Conservation (phyloP, 2,797 vertebrate genomes). For the Podarcis lilfordi region DNA sequence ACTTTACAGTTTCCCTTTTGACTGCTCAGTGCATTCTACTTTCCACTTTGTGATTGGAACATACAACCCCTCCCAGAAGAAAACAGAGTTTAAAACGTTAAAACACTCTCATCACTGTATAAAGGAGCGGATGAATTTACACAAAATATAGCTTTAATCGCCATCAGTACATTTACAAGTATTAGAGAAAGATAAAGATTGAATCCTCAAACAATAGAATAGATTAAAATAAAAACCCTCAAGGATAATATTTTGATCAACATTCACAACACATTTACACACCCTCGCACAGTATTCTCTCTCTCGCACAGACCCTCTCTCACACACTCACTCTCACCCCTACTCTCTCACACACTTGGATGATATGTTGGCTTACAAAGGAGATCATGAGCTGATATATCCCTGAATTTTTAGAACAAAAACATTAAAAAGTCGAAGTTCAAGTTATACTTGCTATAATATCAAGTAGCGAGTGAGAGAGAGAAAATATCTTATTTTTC, state of each 20-base stretch:
- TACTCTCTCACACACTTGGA: constrained; percentile 53
- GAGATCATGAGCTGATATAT: constrained; percentile 90
- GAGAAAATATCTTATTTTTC: constrained; percentile 76
- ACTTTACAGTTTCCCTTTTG: constrained; percentile 87
- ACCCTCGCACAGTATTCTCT: no score
- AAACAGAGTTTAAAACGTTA: constrained; percentile 66
- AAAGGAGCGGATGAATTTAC: constrained; percentile 78
- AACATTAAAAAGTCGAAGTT: constrained; percentile 86
- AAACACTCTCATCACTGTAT: constrained; percentile 82
- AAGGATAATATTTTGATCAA: constrained; percentile 77
- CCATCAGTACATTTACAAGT: constrained; percentile 79
- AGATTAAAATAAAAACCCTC: constrained; percentile 21
- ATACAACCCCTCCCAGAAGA: constrained; percentile 59
- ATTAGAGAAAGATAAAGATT: constrained; percentile 58
- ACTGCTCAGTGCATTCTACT: constrained; percentile 93
- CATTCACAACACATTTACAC: constrained; percentile 74
- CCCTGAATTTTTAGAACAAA: constrained; percentile 95
- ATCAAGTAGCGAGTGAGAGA: constrained; percentile 84
- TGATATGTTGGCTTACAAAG: constrained; percentile 81
- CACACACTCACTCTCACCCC: constrained; percentile 66
- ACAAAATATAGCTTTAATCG: constrained; percentile 85
- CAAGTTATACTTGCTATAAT: constrained; percentile 91
- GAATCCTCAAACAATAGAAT: constrained; percentile 81
- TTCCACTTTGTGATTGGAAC: constrained; percentile 77
- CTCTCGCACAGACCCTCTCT: constrained; percentile 15